Evolutionary conservation across 2,888 invertebrate genomes (phyloP).

Genomic region (Agriotes lineatus): DNA sequence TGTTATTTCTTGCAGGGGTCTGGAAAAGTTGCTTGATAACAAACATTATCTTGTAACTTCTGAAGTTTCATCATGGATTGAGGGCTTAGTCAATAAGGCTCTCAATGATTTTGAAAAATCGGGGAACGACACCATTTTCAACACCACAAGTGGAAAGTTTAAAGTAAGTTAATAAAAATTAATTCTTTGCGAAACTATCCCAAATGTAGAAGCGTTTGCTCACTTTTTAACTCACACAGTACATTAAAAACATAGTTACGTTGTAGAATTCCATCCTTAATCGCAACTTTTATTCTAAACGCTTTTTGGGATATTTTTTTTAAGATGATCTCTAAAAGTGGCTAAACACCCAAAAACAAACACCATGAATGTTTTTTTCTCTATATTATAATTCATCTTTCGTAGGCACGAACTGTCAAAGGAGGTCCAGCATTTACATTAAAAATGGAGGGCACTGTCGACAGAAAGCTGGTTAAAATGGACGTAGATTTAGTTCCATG

Average conservation of each 20-base stretch:
- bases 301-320: no score
- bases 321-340: no score
- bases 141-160: neutral
- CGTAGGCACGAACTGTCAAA: conserved; percentile 63
- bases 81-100: conserved; percentile 66
- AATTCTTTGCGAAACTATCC: no score
- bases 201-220: no score
- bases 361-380: no score
- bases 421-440: conserved; percentile 72
- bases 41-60: conserved; percentile 67
- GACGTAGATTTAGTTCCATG: conserved; percentile 67
- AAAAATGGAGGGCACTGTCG: conserved; percentile 55
- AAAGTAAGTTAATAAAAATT: conserved; percentile 52
- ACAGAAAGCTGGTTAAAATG: conserved; percentile 59
- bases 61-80: conserved; percentile 70
- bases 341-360: no score
- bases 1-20: conserved; percentile 43
- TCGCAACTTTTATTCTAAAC: no score
- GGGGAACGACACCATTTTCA: neutral
- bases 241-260: no score
- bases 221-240: no score
- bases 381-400: no score
- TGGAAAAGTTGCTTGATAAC: conserved; percentile 57
- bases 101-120: conserved; percentile 61
- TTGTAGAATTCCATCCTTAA: no score